Base-by-base conservation (phyloP, 2,113 vertebrate genomes). In the Patagioenas fasciata region DNA sequence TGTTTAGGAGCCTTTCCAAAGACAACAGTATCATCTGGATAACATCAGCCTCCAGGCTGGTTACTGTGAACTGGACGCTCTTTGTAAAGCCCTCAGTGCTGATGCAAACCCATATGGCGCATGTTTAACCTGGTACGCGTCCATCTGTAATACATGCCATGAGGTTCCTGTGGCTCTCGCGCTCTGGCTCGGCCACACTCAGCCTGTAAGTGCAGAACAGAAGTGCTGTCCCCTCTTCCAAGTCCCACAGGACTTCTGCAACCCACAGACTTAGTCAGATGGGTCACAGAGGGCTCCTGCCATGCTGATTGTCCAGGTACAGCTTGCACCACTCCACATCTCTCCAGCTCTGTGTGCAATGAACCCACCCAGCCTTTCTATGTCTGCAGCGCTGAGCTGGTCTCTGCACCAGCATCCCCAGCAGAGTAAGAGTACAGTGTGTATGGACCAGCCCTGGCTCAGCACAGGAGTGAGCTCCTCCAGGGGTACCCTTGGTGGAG, bases 21-120 rank as follows among this genome's bases (percentile, higher is more conserved):
- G 89, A 91, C 96, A 97, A 97, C 94, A 95, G 48, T 31, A 89
- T 97, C 93, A 95, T 97, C 94, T 97, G 95, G 96, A 97, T 89
- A 96, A 81, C 89, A 95, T 97, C 96, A 96, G 95, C 84, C 93
- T 92, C 80, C 96, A 95, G 95, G 93, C 95, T 92, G 89, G 95
- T 96, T 96, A 21, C 94, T 93, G 81, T 21, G 28, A 75, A 95
- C 1, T 34, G 95, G 92, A 91, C 9, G 6, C 86, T 95, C 96
- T 97, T 95, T 97, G 94, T 92, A 96, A 91, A 95, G 73, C 91
- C 83, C 83, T 90, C 20, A 5, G 85, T 92, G 85, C 96, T 97
- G 96, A 95, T 95, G 95, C 96, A 96, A 97, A 77, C 72, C 91
- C 96, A 95, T 75, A 92, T 95, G 95, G 91, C 4, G 64, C 17